Base-by-base conservation (phyloP, 2,797 vertebrate genomes). In the Sardinella longiceps region DNA sequence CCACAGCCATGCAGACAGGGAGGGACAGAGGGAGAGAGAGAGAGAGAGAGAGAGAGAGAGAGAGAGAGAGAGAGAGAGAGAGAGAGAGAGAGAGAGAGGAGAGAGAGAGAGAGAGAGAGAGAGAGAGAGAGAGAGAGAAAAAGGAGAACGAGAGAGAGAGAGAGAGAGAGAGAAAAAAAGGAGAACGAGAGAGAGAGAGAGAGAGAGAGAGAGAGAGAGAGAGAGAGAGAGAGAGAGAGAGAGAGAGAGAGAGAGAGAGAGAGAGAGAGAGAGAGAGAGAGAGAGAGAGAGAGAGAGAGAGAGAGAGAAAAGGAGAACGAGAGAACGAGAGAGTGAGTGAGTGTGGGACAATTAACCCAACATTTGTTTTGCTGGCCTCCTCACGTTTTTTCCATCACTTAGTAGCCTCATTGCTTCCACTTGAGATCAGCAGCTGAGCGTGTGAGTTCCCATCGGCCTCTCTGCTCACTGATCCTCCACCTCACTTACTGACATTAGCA, bases 291-390 rank as follows among this genome's bases (percentile, higher is more conserved):
- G 25, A 63, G 25, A 28, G 60, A 63, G 60, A 63, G 25, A 30
- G 58, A 3, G 58, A 10, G 25, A 63, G 5, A 28, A 1, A 63
- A 9, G 30, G 23, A 9, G 7, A 66, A 28, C 28, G n/a, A 28
- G 60, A 66, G 60, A 66, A 9, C 28, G 25, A 66, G 25, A 28
- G 25, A 30, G 7, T 30, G 60, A 28, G 28, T 11, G 25, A 10
- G 25, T n/a, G n/a, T 4, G 0, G 9, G 56, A 63, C 58, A 1
- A 1, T 63, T 63, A 28, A 63, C n/a, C 53, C 58, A 63, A 25
- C 58, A 25, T 63, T 63, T 63, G 58, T 63, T 63, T 63, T 63
- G 58, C 58, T 63, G 58, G 58, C 58, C 58, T 63, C 58, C 58
- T 63, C 58, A 28, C 10, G 58, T 63, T 23, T 56, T 56, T 56